Percentiles rank a stretch among this genome's conserved stretches.
Conservation (phyloP, 2,797 vertebrate genomes). For the Pogonophryne albipinna region DNA sequence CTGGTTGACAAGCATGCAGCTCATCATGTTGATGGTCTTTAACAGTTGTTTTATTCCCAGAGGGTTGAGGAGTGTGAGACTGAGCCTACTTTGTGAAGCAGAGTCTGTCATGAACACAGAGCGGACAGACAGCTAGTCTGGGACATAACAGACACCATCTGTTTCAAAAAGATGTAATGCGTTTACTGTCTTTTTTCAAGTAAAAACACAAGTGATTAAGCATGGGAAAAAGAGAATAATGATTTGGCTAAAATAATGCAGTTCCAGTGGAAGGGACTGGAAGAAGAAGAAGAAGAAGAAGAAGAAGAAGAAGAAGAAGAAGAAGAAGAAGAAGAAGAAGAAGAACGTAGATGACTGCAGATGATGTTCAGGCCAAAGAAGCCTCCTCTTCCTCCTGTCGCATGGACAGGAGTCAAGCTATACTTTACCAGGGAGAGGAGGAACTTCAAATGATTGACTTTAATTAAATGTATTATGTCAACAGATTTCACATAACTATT, state of each 20-base stretch:
- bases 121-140: conserved; percentile 47
- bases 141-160: conserved; percentile 42
- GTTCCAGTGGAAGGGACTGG: neutral
- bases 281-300: too few species aligned
- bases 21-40: conserved; percentile 36
- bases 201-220: conserved; percentile 10
- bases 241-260: neutral
- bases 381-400: conserved; percentile 13
- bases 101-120: conserved; percentile 64
- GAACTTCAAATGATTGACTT: conserved; percentile 6
- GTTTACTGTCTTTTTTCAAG: neutral
- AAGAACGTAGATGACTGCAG: conserved; percentile 24
- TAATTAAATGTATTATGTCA: too few species aligned
- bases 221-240: neutral
- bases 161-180: conserved; percentile 33
- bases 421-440: conserved; percentile 23
- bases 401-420: conserved; percentile 10
- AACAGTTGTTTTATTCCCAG: conserved; percentile 48
- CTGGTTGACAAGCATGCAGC: conserved; percentile 28
- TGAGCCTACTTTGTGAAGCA: conserved; percentile 58
- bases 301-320: too few species aligned
- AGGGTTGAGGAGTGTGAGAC: conserved; percentile 34
- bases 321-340: too few species aligned
- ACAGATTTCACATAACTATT: too few species aligned
- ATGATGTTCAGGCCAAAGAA: neutral